phyloP scores from a whole-genome alignment of 2,797 vertebrate genomes.

The Neoniphon sammara region DNA sequence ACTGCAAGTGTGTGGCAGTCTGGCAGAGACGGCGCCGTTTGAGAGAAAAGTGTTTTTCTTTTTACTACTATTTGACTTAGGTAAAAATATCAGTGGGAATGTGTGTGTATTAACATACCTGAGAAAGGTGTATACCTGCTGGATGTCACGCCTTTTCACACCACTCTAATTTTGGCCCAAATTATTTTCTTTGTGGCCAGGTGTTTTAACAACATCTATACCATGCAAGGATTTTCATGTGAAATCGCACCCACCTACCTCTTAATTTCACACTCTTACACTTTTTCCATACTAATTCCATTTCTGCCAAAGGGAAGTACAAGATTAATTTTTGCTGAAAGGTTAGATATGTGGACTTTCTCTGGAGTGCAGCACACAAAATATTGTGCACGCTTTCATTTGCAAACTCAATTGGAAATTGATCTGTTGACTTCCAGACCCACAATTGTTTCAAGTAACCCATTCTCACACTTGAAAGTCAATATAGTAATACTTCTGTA shows the following conservation, averaged over 20 bases:
- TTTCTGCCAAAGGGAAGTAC: slow-evolving; percentile 33
- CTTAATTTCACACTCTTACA: slow-evolving; percentile 47
- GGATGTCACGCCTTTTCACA: no score
- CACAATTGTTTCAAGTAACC: slow-evolving; percentile 9
- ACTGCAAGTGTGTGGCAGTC: background rate
- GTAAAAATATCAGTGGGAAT: slow-evolving; percentile 9
- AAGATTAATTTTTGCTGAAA: background rate
- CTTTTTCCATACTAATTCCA: slow-evolving; percentile 42
- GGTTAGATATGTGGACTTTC: background rate
- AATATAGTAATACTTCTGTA: background rate
- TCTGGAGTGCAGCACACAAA: background rate
- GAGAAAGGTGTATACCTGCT: background rate
- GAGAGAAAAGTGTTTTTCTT: background rate
- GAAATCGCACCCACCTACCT: slow-evolving; percentile 21
- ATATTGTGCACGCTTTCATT: background rate
- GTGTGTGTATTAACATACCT: background rate
- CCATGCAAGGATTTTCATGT: slow-evolving; percentile 53
- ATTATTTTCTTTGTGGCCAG: slow-evolving; percentile 18
- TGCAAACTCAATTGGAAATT: background rate
- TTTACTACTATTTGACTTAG: background rate
- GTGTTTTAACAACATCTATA: slow-evolving; percentile 48
- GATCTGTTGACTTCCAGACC: background rate
- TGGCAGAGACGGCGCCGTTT: background rate
- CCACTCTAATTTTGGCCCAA: no score
- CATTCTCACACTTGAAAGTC: slow-evolving; percentile 21